phyloP scores from a whole-genome alignment of 2,113 vertebrate species.

The Orcinus orca region DNA sequence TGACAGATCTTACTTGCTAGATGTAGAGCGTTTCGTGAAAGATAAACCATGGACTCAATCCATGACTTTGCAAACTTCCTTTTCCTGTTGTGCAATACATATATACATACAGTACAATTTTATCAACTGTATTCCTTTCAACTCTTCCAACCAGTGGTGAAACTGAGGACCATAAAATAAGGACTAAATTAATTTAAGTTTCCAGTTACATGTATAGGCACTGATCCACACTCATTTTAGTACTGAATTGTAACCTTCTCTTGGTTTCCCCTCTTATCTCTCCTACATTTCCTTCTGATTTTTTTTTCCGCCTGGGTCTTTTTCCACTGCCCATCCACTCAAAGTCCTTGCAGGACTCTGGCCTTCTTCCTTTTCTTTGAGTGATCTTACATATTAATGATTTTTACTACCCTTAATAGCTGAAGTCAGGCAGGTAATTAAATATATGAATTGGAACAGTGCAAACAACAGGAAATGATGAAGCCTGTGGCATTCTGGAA shows the following conservation, averaged over 20 bases:
- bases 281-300: background rate
- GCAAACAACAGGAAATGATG: background rate
- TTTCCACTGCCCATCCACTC: background rate
- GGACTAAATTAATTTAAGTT: background rate
- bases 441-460: background rate
- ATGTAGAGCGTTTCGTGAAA: background rate
- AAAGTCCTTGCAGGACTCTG: background rate
- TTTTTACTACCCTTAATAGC: background rate
- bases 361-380: background rate
- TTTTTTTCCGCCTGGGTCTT: background rate
- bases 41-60: background rate
- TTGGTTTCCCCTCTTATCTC: background rate
- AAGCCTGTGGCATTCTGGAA: background rate
- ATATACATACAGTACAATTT: background rate
- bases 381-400: background rate
- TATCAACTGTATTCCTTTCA: background rate
- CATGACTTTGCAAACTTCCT: background rate
- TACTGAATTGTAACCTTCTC: background rate
- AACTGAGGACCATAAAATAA: background rate
- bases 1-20: background rate
- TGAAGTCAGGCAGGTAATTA: background rate
- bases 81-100: background rate
- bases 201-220: background rate
- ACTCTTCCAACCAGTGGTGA: background rate
- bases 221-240: background rate